Base-by-base conservation (phyloP, 2,888 invertebrate species). In the Tyria jacobaeae region DNA sequence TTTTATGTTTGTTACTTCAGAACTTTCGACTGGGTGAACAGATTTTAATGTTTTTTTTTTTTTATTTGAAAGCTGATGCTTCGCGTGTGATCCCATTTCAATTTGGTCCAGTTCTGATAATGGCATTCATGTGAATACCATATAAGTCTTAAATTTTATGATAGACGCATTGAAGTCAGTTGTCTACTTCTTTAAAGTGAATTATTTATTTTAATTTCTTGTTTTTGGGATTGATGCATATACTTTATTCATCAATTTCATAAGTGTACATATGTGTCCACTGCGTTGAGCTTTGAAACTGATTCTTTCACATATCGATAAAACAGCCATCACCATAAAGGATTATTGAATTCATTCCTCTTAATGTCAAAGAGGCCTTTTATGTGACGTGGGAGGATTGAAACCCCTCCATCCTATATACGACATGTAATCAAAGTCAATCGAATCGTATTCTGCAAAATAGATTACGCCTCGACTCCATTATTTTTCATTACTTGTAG, bases 331-430 rank as follows among this genome's bases (percentile, higher is more conserved):
- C 69, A 70, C 70, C 71, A 67, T 70, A 70, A 73, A 73, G 71
- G 76, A 76, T 81, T 83, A 85, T 84, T 83, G 82, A 82, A 83
- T 80, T 79, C 76, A 73, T 77, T 81, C 72, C 74, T 79, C 79
- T 76, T 84, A 81, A 80, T 78, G 79, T 79, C 80, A 80, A 81
- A 83, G 79, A 73, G 79, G 61, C 68, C 76, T 78, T 78, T 77
- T 81, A 79, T 81, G 76, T 79, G 78, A 77, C 77, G 73, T 68
- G 64, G 60, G 74, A 63, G 64, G 71, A 70, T 72, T 74, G 70
- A 71, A 76, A 75, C 68, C 64, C 65, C 64, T 69, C 65, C 64
- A 66, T 60, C 53, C 50, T 61, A 62, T 58, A 69, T 64, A 67
- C 63, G 74, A 73, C 57, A 58, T 71, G 68, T 78, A 77, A 81